Evolutionary conservation across 23 tunicate genomes (phyloP), one percentile per base, ranked within the genome.

Genomic region (Halocynthia roretzi): DNA sequence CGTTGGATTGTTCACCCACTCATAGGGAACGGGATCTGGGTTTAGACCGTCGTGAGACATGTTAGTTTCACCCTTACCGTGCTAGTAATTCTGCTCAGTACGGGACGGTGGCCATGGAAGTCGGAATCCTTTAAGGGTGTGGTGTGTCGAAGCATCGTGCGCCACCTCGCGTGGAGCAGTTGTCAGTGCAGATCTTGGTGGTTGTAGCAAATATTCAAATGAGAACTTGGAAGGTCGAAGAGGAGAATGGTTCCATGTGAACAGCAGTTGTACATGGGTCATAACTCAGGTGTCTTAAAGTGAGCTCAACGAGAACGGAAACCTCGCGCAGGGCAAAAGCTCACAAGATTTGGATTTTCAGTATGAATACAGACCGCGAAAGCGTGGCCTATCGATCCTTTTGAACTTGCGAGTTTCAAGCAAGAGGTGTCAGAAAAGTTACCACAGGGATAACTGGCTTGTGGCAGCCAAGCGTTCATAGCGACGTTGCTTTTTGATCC

Each of bases 101-200:
- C 87, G 80, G 87, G 87, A 83, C 84, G 87, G 87, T 80, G 84
- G 87, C 87, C 87, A 83, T 80, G 85, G 84, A 83, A 83, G 87
- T 83, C 80, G 87, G 87, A 83, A 83, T 49, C 78, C 87, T 86
- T 86, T 83, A 82, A 82, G 86, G 86, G 86, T 80, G 84, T 76
- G 80, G 52, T 71, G 81, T 68, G 44, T 17, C 15, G 80, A 80
- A 73, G 84, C 66, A 1, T 52, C 9, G 50, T 0, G 84, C 82
- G 84, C 61, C 6, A 78, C 5, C 64, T 62, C 50, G 77, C 61
- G 68, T 82, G 85, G 85, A 82, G 85, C 85, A 19, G 80, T 71
- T 80, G 71, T 51, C 71, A 70, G 85, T 73, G 85, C 85, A 82
- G 80, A 82, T 82, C 84, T 80, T 70, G 84, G 84, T 80, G 76